phyloP scores from a whole-genome alignment of 2,113 vertebrate genomes.

The Dasyurus viverrinus region DNA sequence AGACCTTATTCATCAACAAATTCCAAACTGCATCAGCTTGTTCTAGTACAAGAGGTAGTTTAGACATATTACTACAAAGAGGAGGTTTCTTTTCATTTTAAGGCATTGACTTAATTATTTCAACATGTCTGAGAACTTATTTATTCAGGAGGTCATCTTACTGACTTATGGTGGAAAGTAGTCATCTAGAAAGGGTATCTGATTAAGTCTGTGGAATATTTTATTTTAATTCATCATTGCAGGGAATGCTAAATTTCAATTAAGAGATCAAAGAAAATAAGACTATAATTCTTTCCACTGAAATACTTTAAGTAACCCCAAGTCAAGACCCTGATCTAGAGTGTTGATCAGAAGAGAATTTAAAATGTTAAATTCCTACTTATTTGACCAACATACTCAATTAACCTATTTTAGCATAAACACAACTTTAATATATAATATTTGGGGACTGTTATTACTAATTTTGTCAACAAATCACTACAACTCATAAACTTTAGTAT shows the following conservation, averaged over 20 bases:
- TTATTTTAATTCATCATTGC: not conserved
- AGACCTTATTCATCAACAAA: not conserved
- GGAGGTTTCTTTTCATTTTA: constrained; percentile 13
- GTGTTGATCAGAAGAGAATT: not conserved
- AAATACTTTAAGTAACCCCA: not conserved
- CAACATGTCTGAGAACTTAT: not conserved
- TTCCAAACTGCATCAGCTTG: constrained; percentile 13
- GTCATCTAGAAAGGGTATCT: not conserved
- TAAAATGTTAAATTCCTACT: not conserved
- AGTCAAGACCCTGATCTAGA: not conserved
- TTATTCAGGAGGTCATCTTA: not conserved
- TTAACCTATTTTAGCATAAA: not conserved
- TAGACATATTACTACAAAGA: not conserved
- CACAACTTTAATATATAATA: not conserved
- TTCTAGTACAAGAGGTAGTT: constrained; percentile 44
- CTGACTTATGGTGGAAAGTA: not conserved
- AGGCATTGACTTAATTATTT: constrained; percentile 3
- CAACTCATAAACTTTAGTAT: not conserved
- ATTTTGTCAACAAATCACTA: constrained; percentile 2
- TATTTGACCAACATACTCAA: not conserved
- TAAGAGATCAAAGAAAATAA: not conserved
- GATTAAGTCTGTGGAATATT: not conserved
- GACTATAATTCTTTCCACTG: not conserved
- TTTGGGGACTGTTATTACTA: not conserved
- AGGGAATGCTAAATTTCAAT: not conserved